A percentile compares a stretch with the other conserved stretches of the same genome.
Evolutionary conservation across 2,888 invertebrate species (phyloP).

Genomic region (Chloroclystis v-ata): DNA sequence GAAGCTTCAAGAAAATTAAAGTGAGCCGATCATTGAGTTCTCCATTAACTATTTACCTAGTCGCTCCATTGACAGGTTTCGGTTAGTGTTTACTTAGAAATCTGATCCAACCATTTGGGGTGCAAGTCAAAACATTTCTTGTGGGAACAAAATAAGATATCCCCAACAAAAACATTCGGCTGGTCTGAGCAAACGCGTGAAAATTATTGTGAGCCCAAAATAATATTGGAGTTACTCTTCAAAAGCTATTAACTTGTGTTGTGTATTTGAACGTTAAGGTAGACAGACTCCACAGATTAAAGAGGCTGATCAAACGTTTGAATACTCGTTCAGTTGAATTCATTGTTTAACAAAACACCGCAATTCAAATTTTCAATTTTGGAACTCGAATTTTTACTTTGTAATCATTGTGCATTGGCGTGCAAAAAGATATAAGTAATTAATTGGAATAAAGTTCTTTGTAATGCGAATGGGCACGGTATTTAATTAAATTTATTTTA

Average conservation of each 20-base stretch:
- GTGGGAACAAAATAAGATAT: conserved; percentile 51
- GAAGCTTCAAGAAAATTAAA: conserved; percentile 12
- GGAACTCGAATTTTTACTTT: no score
- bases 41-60: conserved; percentile 14
- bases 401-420: no score
- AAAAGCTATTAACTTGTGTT: conserved; percentile 71
- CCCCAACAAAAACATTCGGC: conserved; percentile 59
- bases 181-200: conserved; percentile 61
- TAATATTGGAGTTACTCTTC: conserved; percentile 70
- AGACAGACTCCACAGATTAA: conserved; percentile 43
- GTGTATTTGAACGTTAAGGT: conserved; percentile 52
- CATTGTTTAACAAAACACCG: no score
- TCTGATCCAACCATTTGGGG: conserved; percentile 35
- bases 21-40: conserved; percentile 8
- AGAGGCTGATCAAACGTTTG: conserved; percentile 31
- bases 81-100: conserved; percentile 30
- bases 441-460: no score
- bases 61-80: conserved; percentile 18
- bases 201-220: conserved; percentile 69
- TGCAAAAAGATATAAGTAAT: no score
- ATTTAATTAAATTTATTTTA: no score
- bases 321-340: neutral
- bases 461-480: no score
- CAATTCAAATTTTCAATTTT: no score
- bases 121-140: conserved; percentile 39